Evolutionary conservation across 2,113 vertebrate genomes (phyloP).

Genomic region (Oostethus manadensis): DNA sequence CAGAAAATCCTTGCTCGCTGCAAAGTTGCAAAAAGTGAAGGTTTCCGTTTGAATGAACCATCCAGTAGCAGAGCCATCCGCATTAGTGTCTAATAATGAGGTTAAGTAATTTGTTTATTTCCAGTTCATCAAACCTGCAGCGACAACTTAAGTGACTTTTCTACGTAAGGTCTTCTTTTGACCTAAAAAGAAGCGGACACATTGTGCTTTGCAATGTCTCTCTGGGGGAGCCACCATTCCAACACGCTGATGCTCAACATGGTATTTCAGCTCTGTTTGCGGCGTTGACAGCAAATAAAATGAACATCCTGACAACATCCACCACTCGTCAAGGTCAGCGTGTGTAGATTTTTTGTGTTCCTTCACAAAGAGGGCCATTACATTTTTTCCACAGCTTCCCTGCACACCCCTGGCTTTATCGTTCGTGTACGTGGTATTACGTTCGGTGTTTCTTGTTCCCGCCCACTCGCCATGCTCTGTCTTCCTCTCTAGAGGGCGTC

Average conservation of each 20-base stretch:
- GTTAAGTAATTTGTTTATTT: slow-evolving; percentile 5
- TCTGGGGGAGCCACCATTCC: background rate
- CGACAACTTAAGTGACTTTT: slow-evolving; percentile 1
- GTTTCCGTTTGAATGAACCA: background rate
- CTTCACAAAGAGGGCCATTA: too few species aligned
- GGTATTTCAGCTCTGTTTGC: background rate
- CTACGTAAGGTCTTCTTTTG: background rate
- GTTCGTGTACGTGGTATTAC: too few species aligned
- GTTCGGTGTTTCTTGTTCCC: too few species aligned
- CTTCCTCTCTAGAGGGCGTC: too few species aligned
- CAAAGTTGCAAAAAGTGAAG: background rate
- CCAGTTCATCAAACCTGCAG: background rate
- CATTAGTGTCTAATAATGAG: background rate
- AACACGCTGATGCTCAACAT: too few species aligned
- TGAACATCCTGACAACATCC: background rate
- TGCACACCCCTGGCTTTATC: too few species aligned
- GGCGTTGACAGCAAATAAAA: background rate
- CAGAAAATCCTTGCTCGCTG: too few species aligned
- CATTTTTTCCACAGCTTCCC: too few species aligned
- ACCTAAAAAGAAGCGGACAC: background rate
- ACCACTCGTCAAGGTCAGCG: too few species aligned
- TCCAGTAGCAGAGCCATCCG: background rate
- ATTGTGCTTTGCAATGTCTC: background rate
- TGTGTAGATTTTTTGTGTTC: background rate
- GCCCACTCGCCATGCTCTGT: too few species aligned